phyloP scores from a whole-genome alignment of 2,113 vertebrate genomes.

The Cheilinus undulatus region DNA sequence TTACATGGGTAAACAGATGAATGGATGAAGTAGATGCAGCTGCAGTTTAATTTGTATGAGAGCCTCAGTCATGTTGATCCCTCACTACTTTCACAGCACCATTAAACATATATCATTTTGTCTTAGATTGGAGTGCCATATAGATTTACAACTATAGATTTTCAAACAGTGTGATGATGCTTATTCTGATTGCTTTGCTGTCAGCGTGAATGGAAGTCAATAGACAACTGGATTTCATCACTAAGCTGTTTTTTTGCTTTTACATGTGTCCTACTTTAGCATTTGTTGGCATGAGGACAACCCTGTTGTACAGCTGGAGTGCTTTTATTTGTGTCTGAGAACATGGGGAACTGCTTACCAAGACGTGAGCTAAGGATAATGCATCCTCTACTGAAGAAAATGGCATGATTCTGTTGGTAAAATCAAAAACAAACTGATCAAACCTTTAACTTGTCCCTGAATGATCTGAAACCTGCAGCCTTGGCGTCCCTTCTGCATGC shows the following conservation, averaged over 20 bases:
- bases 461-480: constrained; percentile 14
- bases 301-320: constrained; percentile 27
- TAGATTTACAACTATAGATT: constrained; percentile 10
- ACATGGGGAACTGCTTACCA: not conserved
- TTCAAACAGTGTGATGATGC: constrained; percentile 33
- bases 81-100: not conserved
- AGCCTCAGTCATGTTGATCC: not conserved
- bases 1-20: not conserved
- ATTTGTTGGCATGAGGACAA: constrained; percentile 13
- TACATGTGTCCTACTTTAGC: constrained; percentile 39
- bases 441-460: constrained; percentile 25
- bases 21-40: constrained; percentile 8
- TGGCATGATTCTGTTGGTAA: too few relatives aligned
- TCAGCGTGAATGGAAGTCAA: constrained; percentile 29
- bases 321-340: not conserved
- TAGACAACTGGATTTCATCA: constrained; percentile 27
- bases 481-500: constrained; percentile 26
- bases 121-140: not conserved
- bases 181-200: constrained; percentile 10
- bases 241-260: constrained; percentile 33
- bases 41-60: constrained; percentile 17
- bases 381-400: too few relatives aligned
- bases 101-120: not conserved
- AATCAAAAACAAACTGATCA: not conserved
- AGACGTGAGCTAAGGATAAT: not conserved